These are phyloP conservation scores for Ophioninae sp. DNA, from an alignment of 2,888 invertebrate species.

Conservation along the genomic window DNA sequence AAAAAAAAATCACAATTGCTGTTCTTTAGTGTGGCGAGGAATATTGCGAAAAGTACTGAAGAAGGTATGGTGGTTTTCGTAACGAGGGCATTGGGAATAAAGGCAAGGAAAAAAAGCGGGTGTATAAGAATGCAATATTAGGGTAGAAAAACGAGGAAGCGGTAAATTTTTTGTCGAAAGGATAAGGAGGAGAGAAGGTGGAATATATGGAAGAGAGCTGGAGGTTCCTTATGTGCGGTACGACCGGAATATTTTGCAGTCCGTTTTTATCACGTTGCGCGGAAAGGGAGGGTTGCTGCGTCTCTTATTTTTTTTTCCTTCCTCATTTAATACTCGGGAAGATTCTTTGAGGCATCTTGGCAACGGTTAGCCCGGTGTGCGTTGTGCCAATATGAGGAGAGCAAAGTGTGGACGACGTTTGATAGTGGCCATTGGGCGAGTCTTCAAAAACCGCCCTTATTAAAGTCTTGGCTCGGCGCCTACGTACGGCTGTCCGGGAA, in stretches of 20 bases:
- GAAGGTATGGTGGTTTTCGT: not conserved
- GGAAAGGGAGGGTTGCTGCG: not conserved
- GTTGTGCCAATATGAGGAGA: slow-evolving; percentile 52
- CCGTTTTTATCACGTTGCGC: slow-evolving; percentile 13
- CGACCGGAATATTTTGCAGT: slow-evolving; percentile 26
- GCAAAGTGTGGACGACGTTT: slow-evolving; percentile 46
- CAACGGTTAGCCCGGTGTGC: slow-evolving; percentile 66
- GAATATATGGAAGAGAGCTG: slow-evolving; percentile 6
- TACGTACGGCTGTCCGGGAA: slow-evolving; percentile 51
- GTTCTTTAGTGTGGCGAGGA: no score
- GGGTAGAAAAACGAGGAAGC: slow-evolving; percentile 5
- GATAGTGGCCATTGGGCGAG: slow-evolving; percentile 57
- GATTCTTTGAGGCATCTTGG: slow-evolving; percentile 68
- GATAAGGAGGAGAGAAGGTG: not conserved
- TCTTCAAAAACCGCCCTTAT: slow-evolving; percentile 69
- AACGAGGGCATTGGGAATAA: not conserved
- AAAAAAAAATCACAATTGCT: no score
- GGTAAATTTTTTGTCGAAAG: slow-evolving; percentile 42
- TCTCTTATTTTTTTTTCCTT: not conserved
- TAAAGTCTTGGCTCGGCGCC: slow-evolving; percentile 70
- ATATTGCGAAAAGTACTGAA: not conserved
- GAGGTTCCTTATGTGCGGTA: not conserved
- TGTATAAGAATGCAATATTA: slow-evolving; percentile 50
- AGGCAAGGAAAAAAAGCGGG: slow-evolving; percentile 1
- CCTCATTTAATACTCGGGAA: not conserved